Conservation (phyloP, 23 tunicate species). For the Trididemnum miniatum region DNA sequence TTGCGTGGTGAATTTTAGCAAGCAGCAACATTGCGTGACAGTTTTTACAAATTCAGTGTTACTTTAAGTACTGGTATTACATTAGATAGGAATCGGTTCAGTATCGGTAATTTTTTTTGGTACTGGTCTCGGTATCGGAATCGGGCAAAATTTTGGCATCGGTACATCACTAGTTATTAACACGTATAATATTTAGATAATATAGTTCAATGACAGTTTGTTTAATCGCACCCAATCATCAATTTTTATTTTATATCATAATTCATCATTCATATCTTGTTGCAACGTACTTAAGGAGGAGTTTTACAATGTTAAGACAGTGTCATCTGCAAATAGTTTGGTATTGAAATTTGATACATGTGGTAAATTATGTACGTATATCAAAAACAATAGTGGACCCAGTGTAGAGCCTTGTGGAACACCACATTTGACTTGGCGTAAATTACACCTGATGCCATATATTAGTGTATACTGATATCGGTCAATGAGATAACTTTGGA, state of each 20-base stretch:
- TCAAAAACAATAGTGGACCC: neutral
- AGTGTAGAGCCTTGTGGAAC: neutral
- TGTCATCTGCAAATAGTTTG: constrained; percentile 13
- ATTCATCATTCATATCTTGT: neutral
- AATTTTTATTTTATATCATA: neutral
- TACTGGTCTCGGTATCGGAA: too few species aligned
- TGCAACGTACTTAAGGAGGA: neutral
- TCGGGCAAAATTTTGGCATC: too few species aligned
- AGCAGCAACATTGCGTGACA: too few species aligned
- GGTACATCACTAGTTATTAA: too few species aligned
- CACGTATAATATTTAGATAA: too few species aligned
- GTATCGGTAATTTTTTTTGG: too few species aligned
- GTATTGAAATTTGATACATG: neutral
- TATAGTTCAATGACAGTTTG: neutral
- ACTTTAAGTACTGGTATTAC: too few species aligned
- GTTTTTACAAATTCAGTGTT: too few species aligned
- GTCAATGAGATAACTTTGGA: neutral
- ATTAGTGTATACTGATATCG: neutral
- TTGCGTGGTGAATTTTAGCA: too few species aligned
- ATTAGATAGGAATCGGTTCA: too few species aligned
- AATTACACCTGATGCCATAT: neutral
- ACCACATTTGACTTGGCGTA: neutral
- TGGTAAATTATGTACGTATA: neutral
- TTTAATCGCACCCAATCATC: neutral
- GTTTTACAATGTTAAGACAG: neutral